Base-by-base conservation (phyloP, 2,888 invertebrate genomes). In the Mythimna pallens region DNA sequence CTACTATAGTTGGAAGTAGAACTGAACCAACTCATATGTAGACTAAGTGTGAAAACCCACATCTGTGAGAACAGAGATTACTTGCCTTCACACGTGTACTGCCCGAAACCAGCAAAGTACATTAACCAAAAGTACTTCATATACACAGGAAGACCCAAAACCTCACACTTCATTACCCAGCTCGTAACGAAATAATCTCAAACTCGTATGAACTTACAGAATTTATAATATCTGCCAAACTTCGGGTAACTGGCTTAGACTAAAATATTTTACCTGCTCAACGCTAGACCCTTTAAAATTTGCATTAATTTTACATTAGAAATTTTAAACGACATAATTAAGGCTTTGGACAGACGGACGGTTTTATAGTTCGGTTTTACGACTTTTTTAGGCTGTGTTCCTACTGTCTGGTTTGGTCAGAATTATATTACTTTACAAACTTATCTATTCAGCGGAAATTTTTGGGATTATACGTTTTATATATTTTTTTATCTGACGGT, bases 301-400 rank as follows among this genome's bases (percentile, higher is more conserved):
- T 94, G 93, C 94, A 94, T 94, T 91, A 92, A 94, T 93, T 93
- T 92, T 90, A 81, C 91, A 91, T 93, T 92, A 92, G 89, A 91
- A 77, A 90, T 93, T 91, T 91, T 86, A 86, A 91, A 94, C 91
- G 87, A 90, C 89, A 91, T 93, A 92, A 93, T 94, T 92, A 92
- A 92, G 90, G 81, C 80, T 72, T 43, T 65, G 73, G 62, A 75
- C 87, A 89, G 86, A 91, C 90, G 80, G 70, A 88, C 87, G 71
- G 87, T 83, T 77, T 77, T 68, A 77, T 76, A 82, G 82, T 72
- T 70, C 64, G 70, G 79, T 78, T 77, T 77, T 82, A 77, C 47
- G 50, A n/a, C 43, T 57, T 62, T 81, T 81, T 77, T 77, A 77
- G 43, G 14, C 69, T 52, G 52, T 81, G 25, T 81, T n/a, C 58